Percentiles rank a stretch among this genome's conserved stretches.
Conservation (phyloP, 2,888 invertebrate species). For the Sympetrum striolatum region DNA sequence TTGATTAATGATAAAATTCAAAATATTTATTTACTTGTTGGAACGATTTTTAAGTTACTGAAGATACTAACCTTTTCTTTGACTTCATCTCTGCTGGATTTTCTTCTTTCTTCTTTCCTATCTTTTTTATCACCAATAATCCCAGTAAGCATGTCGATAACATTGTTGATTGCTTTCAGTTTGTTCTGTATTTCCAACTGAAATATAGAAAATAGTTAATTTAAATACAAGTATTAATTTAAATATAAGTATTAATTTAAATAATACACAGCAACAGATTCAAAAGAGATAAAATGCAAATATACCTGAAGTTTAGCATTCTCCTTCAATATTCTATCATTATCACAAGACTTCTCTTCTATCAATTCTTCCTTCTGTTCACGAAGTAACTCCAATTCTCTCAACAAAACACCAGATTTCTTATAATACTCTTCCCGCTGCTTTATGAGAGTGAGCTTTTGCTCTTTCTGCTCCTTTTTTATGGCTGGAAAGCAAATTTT, state of each 20-base stretch:
- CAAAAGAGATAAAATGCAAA: constrained; percentile 48
- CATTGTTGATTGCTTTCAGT: constrained; percentile 83
- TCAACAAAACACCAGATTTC: constrained; percentile 74
- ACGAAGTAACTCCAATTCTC: constrained; percentile 79
- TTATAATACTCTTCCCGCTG: constrained; percentile 83
- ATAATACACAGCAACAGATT: constrained; percentile 12
- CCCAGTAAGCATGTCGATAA: constrained; percentile 85
- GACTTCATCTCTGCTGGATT: constrained; percentile 53
- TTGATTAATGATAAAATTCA: too few species aligned
- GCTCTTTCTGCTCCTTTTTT: constrained; percentile 81
- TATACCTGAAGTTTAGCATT: constrained; percentile 85
- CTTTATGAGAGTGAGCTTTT: constrained; percentile 78
- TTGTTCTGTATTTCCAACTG: constrained; percentile 81
- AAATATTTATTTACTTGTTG: too few species aligned
- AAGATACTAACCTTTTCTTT: constrained; percentile 46
- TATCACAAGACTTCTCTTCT: constrained; percentile 72
- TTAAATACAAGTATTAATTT: neutral
- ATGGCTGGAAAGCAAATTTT: constrained; percentile 65
- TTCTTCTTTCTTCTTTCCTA: constrained; percentile 54
- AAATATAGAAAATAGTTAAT: constrained; percentile 51
- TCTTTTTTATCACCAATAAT: constrained; percentile 76
- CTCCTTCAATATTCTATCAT: constrained; percentile 79
- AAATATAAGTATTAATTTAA: constrained; percentile 42
- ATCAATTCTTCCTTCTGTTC: constrained; percentile 80
- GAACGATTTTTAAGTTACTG: too few species aligned